Evolutionary conservation across 2,888 invertebrate species (phyloP).

Genomic region (Cylindroiulus punctatus): DNA sequence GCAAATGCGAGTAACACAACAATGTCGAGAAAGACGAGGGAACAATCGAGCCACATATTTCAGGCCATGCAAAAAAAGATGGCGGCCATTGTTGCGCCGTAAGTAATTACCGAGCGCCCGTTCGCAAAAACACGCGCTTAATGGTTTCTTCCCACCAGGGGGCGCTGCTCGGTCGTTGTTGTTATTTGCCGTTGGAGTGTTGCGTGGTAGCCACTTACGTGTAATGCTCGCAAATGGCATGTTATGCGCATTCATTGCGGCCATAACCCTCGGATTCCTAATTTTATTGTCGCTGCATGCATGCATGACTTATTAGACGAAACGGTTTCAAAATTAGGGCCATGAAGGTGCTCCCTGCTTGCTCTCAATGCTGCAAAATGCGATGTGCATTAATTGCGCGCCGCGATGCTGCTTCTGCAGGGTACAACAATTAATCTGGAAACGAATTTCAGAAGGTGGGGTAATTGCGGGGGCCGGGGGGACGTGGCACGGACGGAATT

Average conservation of each 20-base stretch:
- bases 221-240: conserved; percentile 34
- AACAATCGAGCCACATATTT: neutral
- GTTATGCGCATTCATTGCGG: conserved; percentile 37
- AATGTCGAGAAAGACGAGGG: neutral
- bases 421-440: neutral
- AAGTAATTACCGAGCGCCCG: conserved; percentile 30
- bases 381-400: neutral
- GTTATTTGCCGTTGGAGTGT: neutral
- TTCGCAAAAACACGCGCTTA: conserved; percentile 29
- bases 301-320: conserved; percentile 38
- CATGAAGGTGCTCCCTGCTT: conserved; percentile 37
- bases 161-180: conserved; percentile 36
- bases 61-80: neutral
- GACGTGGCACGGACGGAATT: neutral
- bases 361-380: conserved; percentile 1
- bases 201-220: conserved; percentile 34
- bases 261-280: conserved; percentile 42
- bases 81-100: conserved; percentile 8
- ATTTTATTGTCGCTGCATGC: conserved; percentile 42
- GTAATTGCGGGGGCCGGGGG: neutral
- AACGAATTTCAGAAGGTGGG: conserved; percentile 17
- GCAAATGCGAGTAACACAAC: neutral
- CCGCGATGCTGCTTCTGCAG: neutral
- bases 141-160: neutral
- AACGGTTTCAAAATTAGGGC: conserved; percentile 31